A percentile compares a stretch with the other conserved stretches of the same genome.
These are phyloP conservation scores for Dryobotodes eremita DNA, from an alignment of 2,888 invertebrate genomes.

Conservation along the genomic window DNA sequence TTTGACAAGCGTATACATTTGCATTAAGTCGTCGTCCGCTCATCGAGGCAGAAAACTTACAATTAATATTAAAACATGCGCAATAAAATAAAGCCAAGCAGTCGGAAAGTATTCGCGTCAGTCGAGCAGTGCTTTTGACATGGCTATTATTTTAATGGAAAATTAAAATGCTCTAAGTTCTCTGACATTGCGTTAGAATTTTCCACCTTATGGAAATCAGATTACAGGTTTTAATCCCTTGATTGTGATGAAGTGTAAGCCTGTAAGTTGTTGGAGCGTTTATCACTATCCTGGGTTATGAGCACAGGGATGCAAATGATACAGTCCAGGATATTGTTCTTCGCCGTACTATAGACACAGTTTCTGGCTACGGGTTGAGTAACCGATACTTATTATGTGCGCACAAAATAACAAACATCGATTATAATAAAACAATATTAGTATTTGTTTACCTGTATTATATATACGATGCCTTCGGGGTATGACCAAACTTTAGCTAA, in stretches of 20 bases:
- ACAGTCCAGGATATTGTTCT: conserved; percentile 76
- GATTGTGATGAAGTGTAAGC: conserved; percentile 48
- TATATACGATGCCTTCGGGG: conserved; percentile 57
- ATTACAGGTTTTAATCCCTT: conserved; percentile 55
- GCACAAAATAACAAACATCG: conserved; percentile 56
- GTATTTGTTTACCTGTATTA: conserved; percentile 62
- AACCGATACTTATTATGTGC: conserved; percentile 41
- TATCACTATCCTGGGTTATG: conserved; percentile 74
- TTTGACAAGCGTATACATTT: conserved; percentile 83
- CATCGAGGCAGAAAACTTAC: conserved; percentile 86
- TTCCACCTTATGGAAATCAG: conserved; percentile 50
- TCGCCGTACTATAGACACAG: conserved; percentile 62
- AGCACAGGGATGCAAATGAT: conserved; percentile 78
- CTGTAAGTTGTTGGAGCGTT: conserved; percentile 66
- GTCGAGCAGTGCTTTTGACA: conserved; percentile 86
- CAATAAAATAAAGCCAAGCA: conserved; percentile 88
- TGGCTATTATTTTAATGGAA: conserved; percentile 83
- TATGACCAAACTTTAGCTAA: conserved; percentile 51
- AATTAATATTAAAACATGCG: conserved; percentile 90
- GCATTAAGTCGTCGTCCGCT: conserved; percentile 78
- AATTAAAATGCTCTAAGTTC: conserved; percentile 69
- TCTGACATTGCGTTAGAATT: conserved; percentile 43
- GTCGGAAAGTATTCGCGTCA: conserved; percentile 88
- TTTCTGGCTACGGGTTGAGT: conserved; percentile 44
- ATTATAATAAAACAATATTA: conserved; percentile 63